Evolutionary conservation across 2,797 vertebrate genomes (phyloP), one percentile per base, ranked within the genome.

Genomic region (Morelia viridis): DNA sequence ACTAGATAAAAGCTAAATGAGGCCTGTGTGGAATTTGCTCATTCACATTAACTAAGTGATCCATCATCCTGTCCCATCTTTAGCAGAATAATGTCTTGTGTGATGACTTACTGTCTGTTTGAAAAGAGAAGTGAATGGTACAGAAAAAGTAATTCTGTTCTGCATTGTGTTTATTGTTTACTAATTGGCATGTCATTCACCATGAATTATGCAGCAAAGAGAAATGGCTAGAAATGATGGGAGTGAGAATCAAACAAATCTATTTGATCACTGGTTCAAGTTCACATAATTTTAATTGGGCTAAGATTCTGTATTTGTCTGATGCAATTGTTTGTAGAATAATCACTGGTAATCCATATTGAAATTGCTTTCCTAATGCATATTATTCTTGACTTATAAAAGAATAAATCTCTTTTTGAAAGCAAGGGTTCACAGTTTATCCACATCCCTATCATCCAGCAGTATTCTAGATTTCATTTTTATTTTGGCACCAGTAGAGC

Each of bases 141-240:
- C 90, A 95, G 91, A 65, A 96, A 97, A 71, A 88, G 60, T 87
- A 95, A 96, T 95, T 89, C 68, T 92, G 65, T 92, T 93, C 88
- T 90, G 88, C 91, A 92, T 92, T 91, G 93, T 94, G 96, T 95
- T 94, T 94, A 94, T 93, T 95, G 95, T 95, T 97, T 95, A 93
- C 89, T 95, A 97, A 96, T 94, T 96, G 92, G 92, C 94, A 95
- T 95, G 93, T 92, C 92, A 95, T 35, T 85, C 71, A 84, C 26
- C 85, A 93, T 94, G 87, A 96, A 96, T 94, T 96, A 96, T 94
- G 71, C 91, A 94, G n/a, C 50, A 76, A 86, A 58, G 90, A 93
- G 88, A 94, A 94, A 88, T 10, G n/a, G 56, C 22, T 93, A 35
- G 28, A 17, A 92, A 89, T 90, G 84, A 58, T 90, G 91, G 87